Base-by-base conservation (phyloP, 2,888 invertebrate genomes). In the Ceratothoa steindachneri region DNA sequence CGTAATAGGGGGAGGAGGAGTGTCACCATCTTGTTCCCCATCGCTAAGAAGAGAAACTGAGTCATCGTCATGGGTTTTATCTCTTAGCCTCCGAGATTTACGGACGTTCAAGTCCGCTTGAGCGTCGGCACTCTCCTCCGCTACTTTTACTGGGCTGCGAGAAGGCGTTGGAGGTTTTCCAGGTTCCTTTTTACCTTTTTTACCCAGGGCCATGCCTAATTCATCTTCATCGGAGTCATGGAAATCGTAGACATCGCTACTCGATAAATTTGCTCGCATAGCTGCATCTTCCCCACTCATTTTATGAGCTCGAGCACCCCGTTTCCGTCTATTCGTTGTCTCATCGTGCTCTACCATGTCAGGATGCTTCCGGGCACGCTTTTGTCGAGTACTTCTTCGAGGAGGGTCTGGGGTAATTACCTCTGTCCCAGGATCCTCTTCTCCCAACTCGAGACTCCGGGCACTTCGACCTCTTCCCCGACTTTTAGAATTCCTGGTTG, bases 321-420 rank as follows among this genome's bases (percentile, higher is more conserved):
- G 51, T 5, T 76, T 74, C 30, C 73, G 66, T 19, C 76, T 71
- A 1, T 70, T 69, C 28, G 74, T 79, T 30, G 72, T 77, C 72
- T 79, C 79, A 9, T 77, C 79, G 27, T 79, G 79, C 29, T 79
- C 79, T 19, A 79, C 79, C 79, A 79, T 79, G 53, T 79, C 79
- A 5, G 79, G 79, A 68, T 76, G 76, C 24, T 70, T 31, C 4
- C 76, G 74, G 1, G 70, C 79, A 15, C 79, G 69, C 41, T 77
- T 79, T 4, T 72, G 71, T 1, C 79, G 69, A 22, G 72, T 76
- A 65, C 79, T 79, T 51, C 79, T 69, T 51, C 79, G 65, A 1
- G 74, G 76, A 29, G 73, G 71, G n/a, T 75, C 75, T 27, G 51
- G 30, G 31, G 55, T 65, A 9, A 31, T 52, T 9, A n/a, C 30